Evolutionary conservation across 1,140 invertebrate species (phyloP).

Genomic region (Heliothis virescens): DNA sequence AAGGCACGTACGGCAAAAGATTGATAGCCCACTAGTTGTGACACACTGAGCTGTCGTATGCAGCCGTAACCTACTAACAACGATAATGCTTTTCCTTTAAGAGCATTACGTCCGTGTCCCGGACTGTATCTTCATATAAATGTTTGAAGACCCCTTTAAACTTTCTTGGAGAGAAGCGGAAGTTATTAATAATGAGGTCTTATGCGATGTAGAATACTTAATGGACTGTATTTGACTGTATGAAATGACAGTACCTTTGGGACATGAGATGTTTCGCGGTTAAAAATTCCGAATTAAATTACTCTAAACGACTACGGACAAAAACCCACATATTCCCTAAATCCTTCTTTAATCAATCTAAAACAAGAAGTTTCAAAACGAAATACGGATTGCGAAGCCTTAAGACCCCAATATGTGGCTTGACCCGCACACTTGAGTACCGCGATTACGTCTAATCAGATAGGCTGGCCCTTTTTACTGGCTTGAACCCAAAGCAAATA

Average conservation of each 20-base stretch:
- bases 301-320: neutral
- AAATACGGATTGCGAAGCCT: neutral
- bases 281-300: neutral
- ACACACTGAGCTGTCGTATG: neutral
- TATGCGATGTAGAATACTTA: too few relatives aligned
- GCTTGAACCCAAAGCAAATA: neutral
- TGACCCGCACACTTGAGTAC: constrained; percentile 23
- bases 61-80: neutral
- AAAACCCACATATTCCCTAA: neutral
- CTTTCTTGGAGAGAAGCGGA: neutral
- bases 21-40: neutral
- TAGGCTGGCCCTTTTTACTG: neutral
- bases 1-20: neutral
- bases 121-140: neutral
- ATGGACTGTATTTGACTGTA: too few relatives aligned
- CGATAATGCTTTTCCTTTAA: constrained; percentile 9
- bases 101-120: neutral
- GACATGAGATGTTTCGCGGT: too few relatives aligned
- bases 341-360: constrained; percentile 8
- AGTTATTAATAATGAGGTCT: too few relatives aligned
- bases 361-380: constrained; percentile 2
- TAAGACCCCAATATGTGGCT: constrained; percentile 12
- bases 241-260: too few relatives aligned
- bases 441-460: constrained; percentile 11
- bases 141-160: neutral